phyloP scores from a whole-genome alignment of 1,140 invertebrate species.

The Cephus cinctus region DNA sequence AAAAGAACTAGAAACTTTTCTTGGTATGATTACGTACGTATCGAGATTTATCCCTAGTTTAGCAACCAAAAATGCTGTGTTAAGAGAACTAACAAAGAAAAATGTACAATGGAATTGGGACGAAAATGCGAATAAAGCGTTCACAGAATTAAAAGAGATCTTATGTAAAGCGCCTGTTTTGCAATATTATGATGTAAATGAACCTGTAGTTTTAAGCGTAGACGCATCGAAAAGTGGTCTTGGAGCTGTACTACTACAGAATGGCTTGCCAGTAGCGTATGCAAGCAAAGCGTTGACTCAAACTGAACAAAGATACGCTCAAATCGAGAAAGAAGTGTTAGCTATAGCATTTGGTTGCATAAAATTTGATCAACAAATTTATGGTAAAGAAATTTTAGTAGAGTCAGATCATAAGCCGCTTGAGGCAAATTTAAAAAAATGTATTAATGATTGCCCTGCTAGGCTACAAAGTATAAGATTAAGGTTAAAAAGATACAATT shows the following conservation, averaged over 20 bases:
- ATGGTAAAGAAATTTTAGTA: slow-evolving; percentile 25
- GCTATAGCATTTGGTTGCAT: slow-evolving; percentile 31
- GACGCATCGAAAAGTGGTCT: slow-evolving; percentile 18
- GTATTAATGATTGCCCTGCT: slow-evolving; percentile 31
- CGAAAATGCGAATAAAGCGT: not conserved
- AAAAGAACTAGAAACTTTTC: slow-evolving; percentile 11
- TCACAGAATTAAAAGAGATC: too few relatives aligned
- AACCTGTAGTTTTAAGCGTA: slow-evolving; percentile 4
- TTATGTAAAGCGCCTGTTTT: too few relatives aligned
- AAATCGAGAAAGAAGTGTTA: slow-evolving; percentile 47
- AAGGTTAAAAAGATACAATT: slow-evolving; percentile 32
- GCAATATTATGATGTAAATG: slow-evolving; percentile 15
- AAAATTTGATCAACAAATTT: slow-evolving; percentile 35
- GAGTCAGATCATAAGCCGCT: slow-evolving; percentile 43
- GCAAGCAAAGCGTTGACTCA: slow-evolving; percentile 16
- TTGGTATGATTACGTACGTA: slow-evolving; percentile 18
- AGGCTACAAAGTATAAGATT: slow-evolving; percentile 36
- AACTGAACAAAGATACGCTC: slow-evolving; percentile 28
- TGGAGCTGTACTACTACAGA: slow-evolving; percentile 23
- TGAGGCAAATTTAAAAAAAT: slow-evolving; percentile 38
- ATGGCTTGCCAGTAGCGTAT: slow-evolving; percentile 40
- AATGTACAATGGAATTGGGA: not conserved
- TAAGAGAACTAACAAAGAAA: slow-evolving; percentile 9
- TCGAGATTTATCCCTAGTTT: slow-evolving; percentile 15
- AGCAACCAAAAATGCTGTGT: not conserved